Percentiles rank a stretch among this genome's conserved stretches.
These are phyloP conservation scores for Pyrgilauda ruficollis DNA, from an alignment of 2,113 vertebrate genomes.

Conservation along the genomic window DNA sequence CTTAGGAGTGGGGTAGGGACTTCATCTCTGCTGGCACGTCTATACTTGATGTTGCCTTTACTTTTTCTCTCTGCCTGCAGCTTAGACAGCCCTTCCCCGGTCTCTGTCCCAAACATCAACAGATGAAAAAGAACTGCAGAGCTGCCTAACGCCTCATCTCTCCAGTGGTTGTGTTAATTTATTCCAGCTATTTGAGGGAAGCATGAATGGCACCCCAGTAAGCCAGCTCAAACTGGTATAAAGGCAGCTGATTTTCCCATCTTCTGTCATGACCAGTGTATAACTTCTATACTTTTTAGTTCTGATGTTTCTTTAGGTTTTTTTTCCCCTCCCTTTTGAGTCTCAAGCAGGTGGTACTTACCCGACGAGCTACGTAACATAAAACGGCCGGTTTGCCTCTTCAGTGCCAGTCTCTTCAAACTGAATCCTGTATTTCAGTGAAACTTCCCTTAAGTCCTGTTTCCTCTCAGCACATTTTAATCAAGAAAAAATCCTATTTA, in stretches of 20 bases:
- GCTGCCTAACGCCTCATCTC: neutral
- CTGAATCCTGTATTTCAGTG: neutral
- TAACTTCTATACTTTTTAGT: neutral
- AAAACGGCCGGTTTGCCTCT: neutral
- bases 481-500: constrained; percentile 16
- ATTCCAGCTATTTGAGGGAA: constrained; percentile 47
- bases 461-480: constrained; percentile 10
- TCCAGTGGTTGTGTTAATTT: constrained; percentile 14
- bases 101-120: neutral
- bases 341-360: constrained; percentile 19
- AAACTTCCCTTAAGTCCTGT: neutral
- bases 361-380: neutral
- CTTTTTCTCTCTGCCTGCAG: neutral
- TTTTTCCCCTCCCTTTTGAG: neutral
- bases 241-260: neutral
- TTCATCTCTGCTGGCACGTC: neutral
- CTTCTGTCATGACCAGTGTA: neutral
- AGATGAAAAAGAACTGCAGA: neutral
- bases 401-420: neutral
- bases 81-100: neutral
- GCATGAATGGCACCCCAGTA: constrained; percentile 24
- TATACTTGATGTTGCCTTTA: neutral
- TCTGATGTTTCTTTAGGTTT: neutral
- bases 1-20: neutral
- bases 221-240: constrained; percentile 7